Conservation (phyloP, 2,797 vertebrate species). For the Semaprochilodus insignis region DNA sequence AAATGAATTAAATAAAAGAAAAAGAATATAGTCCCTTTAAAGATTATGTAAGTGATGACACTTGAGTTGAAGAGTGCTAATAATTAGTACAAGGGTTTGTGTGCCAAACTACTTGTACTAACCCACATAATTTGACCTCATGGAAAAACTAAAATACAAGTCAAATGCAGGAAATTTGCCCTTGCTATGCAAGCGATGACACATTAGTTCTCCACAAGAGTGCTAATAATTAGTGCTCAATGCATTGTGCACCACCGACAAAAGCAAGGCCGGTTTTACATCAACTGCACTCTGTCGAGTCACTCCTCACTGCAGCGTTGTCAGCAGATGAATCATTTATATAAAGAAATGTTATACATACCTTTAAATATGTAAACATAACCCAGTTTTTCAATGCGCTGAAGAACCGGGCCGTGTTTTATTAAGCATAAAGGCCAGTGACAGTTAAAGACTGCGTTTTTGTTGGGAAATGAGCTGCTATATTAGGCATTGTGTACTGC, state of each 20-base stretch:
- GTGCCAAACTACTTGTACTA: too few species aligned
- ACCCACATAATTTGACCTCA: too few species aligned
- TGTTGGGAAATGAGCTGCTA: constrained; percentile 19
- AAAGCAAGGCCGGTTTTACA: background rate
- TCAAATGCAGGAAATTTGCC: too few species aligned
- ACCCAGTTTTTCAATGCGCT: background rate
- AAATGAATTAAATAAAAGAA: too few species aligned
- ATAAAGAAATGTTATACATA: background rate
- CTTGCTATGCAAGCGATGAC: too few species aligned
- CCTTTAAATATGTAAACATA: constrained; percentile 21
- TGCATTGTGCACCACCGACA: background rate
- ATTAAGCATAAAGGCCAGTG: background rate
- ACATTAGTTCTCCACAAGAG: too few species aligned
- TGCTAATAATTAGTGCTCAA: too few species aligned
- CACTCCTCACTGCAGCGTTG: background rate
- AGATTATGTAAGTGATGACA: background rate
- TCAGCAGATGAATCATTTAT: background rate
- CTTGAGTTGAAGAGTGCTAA: background rate
- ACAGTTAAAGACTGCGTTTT: constrained; percentile 31
- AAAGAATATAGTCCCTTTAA: background rate
- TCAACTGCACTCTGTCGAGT: background rate
- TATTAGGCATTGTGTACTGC: constrained; percentile 5
- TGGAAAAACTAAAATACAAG: too few species aligned
- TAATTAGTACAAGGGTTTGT: background rate
- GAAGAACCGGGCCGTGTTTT: constrained; percentile 8